Evolutionary conservation across 2,888 invertebrate species (phyloP), one percentile per base, ranked within the genome.

Genomic region (Eilema caniola): DNA sequence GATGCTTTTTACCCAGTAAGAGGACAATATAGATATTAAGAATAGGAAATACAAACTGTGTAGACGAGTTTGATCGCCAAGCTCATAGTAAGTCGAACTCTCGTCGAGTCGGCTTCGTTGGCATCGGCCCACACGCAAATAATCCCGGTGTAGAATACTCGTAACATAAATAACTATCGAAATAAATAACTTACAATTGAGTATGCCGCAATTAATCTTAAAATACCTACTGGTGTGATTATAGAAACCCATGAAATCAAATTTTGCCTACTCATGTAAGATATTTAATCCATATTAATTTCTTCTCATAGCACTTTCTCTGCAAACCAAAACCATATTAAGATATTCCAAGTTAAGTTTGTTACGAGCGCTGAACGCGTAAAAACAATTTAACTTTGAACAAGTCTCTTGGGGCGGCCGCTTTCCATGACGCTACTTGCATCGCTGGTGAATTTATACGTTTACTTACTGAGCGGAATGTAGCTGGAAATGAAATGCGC

Each of bases 351-450:
- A 79, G 71, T 77, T 71, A 68, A 69, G 74, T 80, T 76, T 77
- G 79, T 75, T 77, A 80, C 73, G 77, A 76, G 73, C 77, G 73
- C 78, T 78, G 76, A 81, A 76, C 78, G 81, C 76, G 81, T 79
- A 81, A 81, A 80, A 81, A 81, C 79, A 81, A 81, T 81, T 81
- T 79, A 81, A 81, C 79, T 81, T 81, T 78, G 74, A 79, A 78
- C 79, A 79, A 72, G 74, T 71, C 70, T 79, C 81, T 66, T 76
- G 74, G 78, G 78, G 60, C 67, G 71, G 66, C 61, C 56, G 66
- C 69, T 70, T 71, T 62, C 68, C 72, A 72, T 74, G 72, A 78
- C 72, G 72, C 77, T 72, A 73, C 75, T 70, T 70, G 74, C 74
- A 75, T 74, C 62, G 71, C 77, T 69, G 64, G 78, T 65, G 71